phyloP scores from a whole-genome alignment of 2,888 invertebrate genomes.

The Unio pictorum region DNA sequence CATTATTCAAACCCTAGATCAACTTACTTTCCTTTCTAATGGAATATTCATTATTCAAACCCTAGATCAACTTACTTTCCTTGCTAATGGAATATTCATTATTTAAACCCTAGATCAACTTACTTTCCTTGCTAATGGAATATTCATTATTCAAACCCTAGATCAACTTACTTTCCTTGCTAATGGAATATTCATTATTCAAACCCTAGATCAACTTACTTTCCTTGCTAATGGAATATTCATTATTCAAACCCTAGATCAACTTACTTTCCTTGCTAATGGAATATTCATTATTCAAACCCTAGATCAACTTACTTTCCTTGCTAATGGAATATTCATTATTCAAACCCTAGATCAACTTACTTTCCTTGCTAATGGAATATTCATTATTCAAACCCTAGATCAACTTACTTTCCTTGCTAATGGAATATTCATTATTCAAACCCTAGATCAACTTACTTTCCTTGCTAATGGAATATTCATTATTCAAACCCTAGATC shows the following conservation, averaged over 20 bases:
- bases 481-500: constrained; percentile 76
- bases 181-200: constrained; percentile 82
- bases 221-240: constrained; percentile 78
- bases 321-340: constrained; percentile 81
- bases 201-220: constrained; percentile 41
- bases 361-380: constrained; percentile 77
- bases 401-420: constrained; percentile 63
- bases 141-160: no score
- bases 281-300: constrained; percentile 80
- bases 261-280: constrained; percentile 73
- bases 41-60: no score
- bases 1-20: constrained; percentile 69
- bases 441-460: constrained; percentile 41
- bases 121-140: constrained; percentile 77
- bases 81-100: constrained; percentile 83
- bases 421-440: constrained; percentile 82
- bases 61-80: constrained; percentile 59
- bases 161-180: constrained; percentile 64
- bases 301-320: constrained; percentile 55
- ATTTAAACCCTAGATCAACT: neutral
- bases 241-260: no score
- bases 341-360: no score
- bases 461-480: constrained; percentile 80
- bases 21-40: constrained; percentile 72
- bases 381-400: constrained; percentile 76